Evolutionary conservation across 2,888 invertebrate species (phyloP), one percentile per base, ranked within the genome.

Genomic region (Tetragnatha montana): DNA sequence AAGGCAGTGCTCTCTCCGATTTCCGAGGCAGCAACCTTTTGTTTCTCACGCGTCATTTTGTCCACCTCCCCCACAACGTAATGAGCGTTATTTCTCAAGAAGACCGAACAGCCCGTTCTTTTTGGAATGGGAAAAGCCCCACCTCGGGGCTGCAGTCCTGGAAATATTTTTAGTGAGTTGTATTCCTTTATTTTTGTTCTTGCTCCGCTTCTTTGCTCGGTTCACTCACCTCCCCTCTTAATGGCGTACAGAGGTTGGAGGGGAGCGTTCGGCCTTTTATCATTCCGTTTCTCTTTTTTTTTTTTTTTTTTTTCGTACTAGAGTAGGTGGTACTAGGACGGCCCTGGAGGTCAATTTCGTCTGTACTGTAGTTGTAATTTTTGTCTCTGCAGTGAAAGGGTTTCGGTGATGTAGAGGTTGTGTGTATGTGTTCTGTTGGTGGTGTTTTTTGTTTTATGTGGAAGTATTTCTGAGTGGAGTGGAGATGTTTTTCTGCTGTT

Each of bases 81-180:
- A 60, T 60, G 60, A 60, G 60, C 60, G 12, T 60, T 60, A 60
- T 60, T 17, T 60, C 60, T 60, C 17, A 60, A 60, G 60, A 60
- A 35, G 35, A 35, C 35, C 35, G 35, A 35, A 4, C 12, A 60
- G 7, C 60, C 60, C 60, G 60, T 14, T 10, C 60, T 14, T 14
- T 60, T 60, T 6, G 12, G 60, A 60, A 75, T 14, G 21, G 60
- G 17, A 17, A 51, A 78, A 50, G 60, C 78, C 60, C 78, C 22
- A 22, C 22, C 14, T 51, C 60, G 51, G 47, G 78, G 78, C 60
- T 60, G 60, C 21, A 70, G 49, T 19, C 70, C 69, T 14, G 68
- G 50, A 76, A 76, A 83, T 83, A 84, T 84, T 84, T 84, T 84
- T 84, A 76, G 84, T 84, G 76, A 68, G 68, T 75, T 50, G 76